phyloP scores from a whole-genome alignment of 2,888 invertebrate genomes.

The Leucoptera coffeella region DNA sequence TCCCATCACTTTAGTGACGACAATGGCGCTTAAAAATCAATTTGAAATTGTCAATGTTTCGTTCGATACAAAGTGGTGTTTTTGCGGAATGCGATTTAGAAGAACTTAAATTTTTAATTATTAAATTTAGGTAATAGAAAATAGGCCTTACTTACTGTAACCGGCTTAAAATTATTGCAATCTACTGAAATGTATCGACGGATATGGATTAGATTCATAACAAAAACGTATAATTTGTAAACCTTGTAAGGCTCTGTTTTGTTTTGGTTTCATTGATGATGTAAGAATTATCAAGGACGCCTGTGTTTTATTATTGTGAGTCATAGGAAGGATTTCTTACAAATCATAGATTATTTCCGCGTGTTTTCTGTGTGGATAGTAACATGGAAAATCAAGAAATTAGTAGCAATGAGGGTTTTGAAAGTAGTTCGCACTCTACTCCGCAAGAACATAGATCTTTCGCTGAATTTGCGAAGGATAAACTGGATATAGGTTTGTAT shows the following conservation, averaged over 20 bases:
- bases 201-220: too few species aligned
- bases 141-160: conserved; percentile 1
- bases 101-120: conserved; percentile 10
- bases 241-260: conserved; percentile 5
- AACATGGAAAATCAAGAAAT: conserved; percentile 36
- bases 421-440: conserved; percentile 36
- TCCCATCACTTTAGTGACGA: too few species aligned
- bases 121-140: conserved; percentile 14
- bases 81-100: neutral
- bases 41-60: conserved; percentile 35
- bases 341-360: conserved; percentile 10
- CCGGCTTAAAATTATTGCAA: neutral
- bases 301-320: conserved; percentile 4
- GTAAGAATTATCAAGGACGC: conserved; percentile 39
- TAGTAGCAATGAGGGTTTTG: conserved; percentile 36
- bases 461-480: conserved; percentile 44
- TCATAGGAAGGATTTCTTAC: conserved; percentile 18
- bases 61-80: conserved; percentile 5
- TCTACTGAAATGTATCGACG: neutral
- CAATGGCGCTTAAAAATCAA: conserved; percentile 48
- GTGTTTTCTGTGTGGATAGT: conserved; percentile 7
- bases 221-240: too few species aligned
- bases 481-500: conserved; percentile 22
- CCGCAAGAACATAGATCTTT: conserved; percentile 43
- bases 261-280: conserved; percentile 38